phyloP scores from a whole-genome alignment of 1,140 invertebrate genomes.

The Macrotrachela quadricornifera region DNA sequence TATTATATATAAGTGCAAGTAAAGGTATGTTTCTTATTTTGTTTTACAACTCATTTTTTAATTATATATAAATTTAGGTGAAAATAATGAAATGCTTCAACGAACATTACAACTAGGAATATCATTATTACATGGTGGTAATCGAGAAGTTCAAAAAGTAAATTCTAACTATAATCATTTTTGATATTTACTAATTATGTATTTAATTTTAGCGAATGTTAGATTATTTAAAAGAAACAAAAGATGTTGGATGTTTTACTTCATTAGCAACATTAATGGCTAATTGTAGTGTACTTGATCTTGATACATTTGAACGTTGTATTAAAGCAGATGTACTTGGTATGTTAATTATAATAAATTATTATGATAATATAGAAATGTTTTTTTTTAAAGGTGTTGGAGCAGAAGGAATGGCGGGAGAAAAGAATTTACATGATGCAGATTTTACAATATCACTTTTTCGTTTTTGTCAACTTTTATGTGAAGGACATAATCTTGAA shows the following conservation, averaged over 20 bases:
- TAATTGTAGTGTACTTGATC: conserved; percentile 70
- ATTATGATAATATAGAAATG: background rate
- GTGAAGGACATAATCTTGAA: conserved; percentile 92
- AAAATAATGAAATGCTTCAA: conserved; percentile 79
- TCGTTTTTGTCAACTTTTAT: conserved; percentile 90
- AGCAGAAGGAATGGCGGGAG: conserved; percentile 56
- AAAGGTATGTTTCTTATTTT: conserved; percentile 38
- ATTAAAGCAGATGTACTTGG: conserved; percentile 91
- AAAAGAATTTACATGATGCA: conserved; percentile 97
- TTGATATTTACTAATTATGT: too few relatives aligned
- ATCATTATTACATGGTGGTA: conserved; percentile 81
- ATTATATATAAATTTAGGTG: conserved; percentile 7
- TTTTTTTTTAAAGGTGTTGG: conserved; percentile 30
- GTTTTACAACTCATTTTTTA: too few relatives aligned
- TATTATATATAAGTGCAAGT: conserved; percentile 87
- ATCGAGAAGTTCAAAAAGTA: conserved; percentile 74
- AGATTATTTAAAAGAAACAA: conserved; percentile 88
- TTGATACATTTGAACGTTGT: conserved; percentile 95
- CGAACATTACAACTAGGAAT: conserved; percentile 93
- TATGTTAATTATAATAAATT: background rate
- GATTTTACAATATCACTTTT: conserved; percentile 94
- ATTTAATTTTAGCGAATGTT: conserved; percentile 47
- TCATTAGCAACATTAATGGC: conserved; percentile 96
- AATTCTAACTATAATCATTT: too few relatives aligned
- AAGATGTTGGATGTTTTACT: conserved; percentile 96